Base-by-base conservation (phyloP, 2,113 vertebrate species). In the Misgurnus anguillicaudatus region DNA sequence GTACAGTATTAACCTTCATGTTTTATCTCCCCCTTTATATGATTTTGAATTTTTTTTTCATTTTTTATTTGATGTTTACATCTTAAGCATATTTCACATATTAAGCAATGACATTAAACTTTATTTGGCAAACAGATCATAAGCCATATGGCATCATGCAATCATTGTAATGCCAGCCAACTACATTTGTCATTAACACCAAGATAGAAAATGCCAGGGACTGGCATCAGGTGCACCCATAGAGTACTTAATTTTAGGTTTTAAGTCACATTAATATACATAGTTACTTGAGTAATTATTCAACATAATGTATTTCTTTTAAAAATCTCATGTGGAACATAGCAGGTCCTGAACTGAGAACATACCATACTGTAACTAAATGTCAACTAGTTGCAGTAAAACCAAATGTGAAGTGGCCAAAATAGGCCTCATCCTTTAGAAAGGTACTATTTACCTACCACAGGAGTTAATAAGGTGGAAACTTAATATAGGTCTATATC, bases 141-240 rank as follows among this genome's bases (percentile, higher is more conserved):
- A n/a, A n/a, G n/a, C n/a, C n/a, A n/a, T 53, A 57, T 57, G 31
- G 17, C 69, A 58, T 72, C 36, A 21, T 21, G 36, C 51, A 39
- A 8, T 71, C 36, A 13, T 39, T 21, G 5, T 1, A 45, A 58
- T 58, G 11, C 36, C 53, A 58, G 53, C 36, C 53, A 58, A 42
- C 10, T 36, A 72, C n/a, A 58, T 21, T 72, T 58, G 24, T 53
- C 69, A 58, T 72, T 41, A 72, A 41, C 69, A 72, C 53, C 19
- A 41, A 41, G 36, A 72, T 3, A 58, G 31, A 58, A 70, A 42
- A 72, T 58, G 69, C 36, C 53, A 21, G 0, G 13, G 51, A 39
- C 19, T 51, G 19, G 66, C 64, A 67, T n/a, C 1, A 13, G 66
- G 21, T 17, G 66, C 36, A 13, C 13, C 19, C 0, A 2, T 13